Evolutionary conservation across 2,888 invertebrate genomes (phyloP), one percentile per base, ranked within the genome.

Genomic region (Ichneumoninae sp.): DNA sequence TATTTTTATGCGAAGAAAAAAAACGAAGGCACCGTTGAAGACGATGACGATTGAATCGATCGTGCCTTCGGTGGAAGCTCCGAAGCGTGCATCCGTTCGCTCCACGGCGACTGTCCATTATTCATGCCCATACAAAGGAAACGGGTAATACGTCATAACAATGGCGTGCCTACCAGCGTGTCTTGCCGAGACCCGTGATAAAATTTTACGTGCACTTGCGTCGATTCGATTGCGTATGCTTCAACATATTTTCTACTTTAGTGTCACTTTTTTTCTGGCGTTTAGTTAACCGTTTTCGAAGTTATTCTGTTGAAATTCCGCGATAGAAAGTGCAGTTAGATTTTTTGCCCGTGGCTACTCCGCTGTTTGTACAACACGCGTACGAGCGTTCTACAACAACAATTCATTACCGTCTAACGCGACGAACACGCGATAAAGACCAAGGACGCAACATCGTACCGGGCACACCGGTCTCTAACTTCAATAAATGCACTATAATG

Each of bases 81-180:
- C 33, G 66, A 79, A 47, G 52, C 69, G 65, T 77, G 82, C 87
- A 88, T 89, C 88, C 89, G 88, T 71, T 88, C 74, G 50, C 70
- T 8, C 57, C 19, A 10, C 52, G 75, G n/a, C 52, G 75, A 85
- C 74, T 87, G 85, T 87, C 85, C 74, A 73, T 91, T 90, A 91
- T 89, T 91, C 90, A 90, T 90, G 80, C 8, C 8, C 40, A 33
- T 74, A 86, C 85, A 86, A 88, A 90, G 89, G 90, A 91, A 91
- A 85, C 87, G 79, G 66, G 33, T 54, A 22, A 69, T 83, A 86
- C 89, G 88, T 87, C 90, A 88, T 22, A 26, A 60, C 66, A 74
- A 83, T 81, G 83, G 77, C 74, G 81, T 84, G 68, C 44, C 65
- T 40, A 81, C 36, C n/a, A 13, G 33, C 57, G 77, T 19, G n/a